Base-by-base conservation (phyloP, 2,113 vertebrate species). In the Neotoma lepida region DNA sequence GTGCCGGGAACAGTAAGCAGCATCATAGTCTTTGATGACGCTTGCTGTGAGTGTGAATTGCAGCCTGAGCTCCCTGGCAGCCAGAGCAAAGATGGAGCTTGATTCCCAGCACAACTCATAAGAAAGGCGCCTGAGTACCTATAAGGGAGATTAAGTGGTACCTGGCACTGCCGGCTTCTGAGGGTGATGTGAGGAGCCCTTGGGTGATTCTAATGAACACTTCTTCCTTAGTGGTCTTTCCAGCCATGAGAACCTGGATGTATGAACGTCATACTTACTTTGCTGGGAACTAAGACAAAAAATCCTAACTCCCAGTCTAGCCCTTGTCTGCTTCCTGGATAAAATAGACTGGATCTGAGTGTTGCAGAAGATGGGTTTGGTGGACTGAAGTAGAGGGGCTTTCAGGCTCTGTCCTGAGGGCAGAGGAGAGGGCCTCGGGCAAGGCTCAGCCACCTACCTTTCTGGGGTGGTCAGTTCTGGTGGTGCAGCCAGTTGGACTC, bases 211-310 rank as follows among this genome's bases (percentile, higher is more conserved):
- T 88, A 30, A 84, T 84, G 56, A 92, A 41, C 20, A 12, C 1
- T 85, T 66, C 71, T 51, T 73, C 85, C 41, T 56, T 33, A 56
- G 1, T 49, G 86, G 64, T 71, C 88, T 92, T 39, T 6, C 8
- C 13, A 66, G 91, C 74, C 77, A 22, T n/a, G 70, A 86, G 61
- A 81, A 92, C 35, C 41, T 82, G 82, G 66, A 80, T 86, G 76
- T 82, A 64, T 92, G 68, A 84, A 66, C 41, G 70, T 96, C 74
- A 77, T 49, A 10, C 20, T 90, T 90, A 86, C 68, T 41, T 92
- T 56, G 44, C 54, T 63, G 70, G 74, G 70, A 94, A 74, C 88
- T 46, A 64, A 96, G 81, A 71, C 68, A 94, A 56, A 96, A 96
- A 88, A 85, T 80, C 73, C 56, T 0, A 4, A 90, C 74, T 93